Evolutionary conservation across 2,797 vertebrate genomes (phyloP), one percentile per base, ranked within the genome.

Genomic region (Rhynchonycteris naso): DNA sequence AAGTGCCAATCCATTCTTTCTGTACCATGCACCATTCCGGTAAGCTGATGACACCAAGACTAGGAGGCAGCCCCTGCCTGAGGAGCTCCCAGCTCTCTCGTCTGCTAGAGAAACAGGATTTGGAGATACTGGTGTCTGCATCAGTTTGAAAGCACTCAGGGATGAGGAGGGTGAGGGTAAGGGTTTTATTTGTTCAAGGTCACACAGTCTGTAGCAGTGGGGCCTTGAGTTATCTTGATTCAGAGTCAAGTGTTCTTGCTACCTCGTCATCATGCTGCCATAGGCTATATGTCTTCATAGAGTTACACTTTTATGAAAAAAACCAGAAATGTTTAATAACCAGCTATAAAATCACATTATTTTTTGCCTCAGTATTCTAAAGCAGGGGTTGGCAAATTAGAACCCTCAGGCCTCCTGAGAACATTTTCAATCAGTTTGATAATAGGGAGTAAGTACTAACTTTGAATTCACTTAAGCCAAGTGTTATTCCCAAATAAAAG

Each of bases 271-370:
- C 35, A 75, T 76, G 52, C 56, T 92, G 66, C 79, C 65, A 52
- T 56, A 30, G 21, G 56, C 6, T 33, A 16, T 56, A 14, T 78
- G 30, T 74, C 28, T 84, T 81, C 58, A 19, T 66, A 69, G 78
- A 78, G 52, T 85, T 72, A 58, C 2, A 43, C 12, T 89, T 56
- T 87, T 83, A 65, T 87, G 26, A 66, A n/a, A 83, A 71, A 97
- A 75, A 30, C 6, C n/a, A 83, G 21, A 33, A 68, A 83, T 50
- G 22, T 74, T 87, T 71, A 87, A 6, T 66, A 33, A 75, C 14
- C 58, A 43, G 58, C 33, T 56, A 3, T 47, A 61, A 88, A 93
- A n/a, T 54, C 30, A 9, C 94, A 30, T 38, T 88, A 1, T 71
- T 71, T 89, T 93, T 86, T 93, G 59, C 30, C 30, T 84, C 38